Evolutionary conservation across 1,140 invertebrate species (phyloP), one percentile per base, ranked within the genome.

Genomic region (Lepidurus apus): DNA sequence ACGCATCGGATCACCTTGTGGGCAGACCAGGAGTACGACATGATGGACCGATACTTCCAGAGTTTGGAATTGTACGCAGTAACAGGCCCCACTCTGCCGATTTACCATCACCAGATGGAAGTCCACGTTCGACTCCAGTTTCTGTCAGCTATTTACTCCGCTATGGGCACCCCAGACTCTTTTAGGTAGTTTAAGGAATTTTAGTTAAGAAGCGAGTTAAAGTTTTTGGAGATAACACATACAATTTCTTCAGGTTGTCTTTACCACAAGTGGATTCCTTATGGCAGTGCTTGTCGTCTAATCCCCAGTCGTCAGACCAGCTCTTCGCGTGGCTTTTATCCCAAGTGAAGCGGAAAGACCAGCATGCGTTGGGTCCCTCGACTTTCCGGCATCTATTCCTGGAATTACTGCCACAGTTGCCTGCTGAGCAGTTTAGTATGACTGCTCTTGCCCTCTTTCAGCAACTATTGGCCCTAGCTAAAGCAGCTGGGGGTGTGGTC

Each of bases 41-140:
- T 97, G 95, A 94, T 97, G 92, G 89, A 91, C 13, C 90, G 95
- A 84, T 97, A 97, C 85, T 96, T 98, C 81, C 92, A 92, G 82
- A 95, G 97, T 83, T 82, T 90, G 11, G 82, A 86, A 17, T 83
- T 85, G 75, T 89, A 87, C 79, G 86, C 84, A 77, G 82, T 84
- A 26, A 82, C 79, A 34, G 81, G 83, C 21, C 81, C 75, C 21
- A 42, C 43, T 65, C 76, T 75, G 84, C 84, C 84, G 81, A 86
- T 93, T 79, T 95, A 95, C 85, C 91, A 91, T 43, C 94, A 96
- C 85, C 92, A 93, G 83, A 94, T 93, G 10, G 93, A 97, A 84
- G 90, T 98, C 73, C 94, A 95, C 84, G 94, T 95, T 11, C 87
- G 95, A 13, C 85, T 98, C 78, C 92, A 95, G 83, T 98, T 98